Percentiles rank a stretch among this genome's conserved stretches.
phyloP scores from a whole-genome alignment of 1,140 invertebrate genomes.

The Conus ventricosus region DNA sequence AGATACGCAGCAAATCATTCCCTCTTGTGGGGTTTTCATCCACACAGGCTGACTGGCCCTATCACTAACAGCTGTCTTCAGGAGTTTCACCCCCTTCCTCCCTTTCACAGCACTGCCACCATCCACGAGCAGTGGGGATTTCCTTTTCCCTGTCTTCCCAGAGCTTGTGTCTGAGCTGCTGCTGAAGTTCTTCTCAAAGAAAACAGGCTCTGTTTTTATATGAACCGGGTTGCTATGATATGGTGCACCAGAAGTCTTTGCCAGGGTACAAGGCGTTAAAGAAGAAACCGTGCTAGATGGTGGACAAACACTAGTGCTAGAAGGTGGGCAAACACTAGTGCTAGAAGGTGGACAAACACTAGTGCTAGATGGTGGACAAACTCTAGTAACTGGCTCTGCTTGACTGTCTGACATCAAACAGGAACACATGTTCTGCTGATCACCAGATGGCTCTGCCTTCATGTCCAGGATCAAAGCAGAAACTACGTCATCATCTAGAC shows the following conservation, averaged over 20 bases:
- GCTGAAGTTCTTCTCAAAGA: neutral
- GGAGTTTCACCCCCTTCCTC: neutral
- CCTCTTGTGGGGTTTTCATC: neutral
- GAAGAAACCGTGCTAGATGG: neutral
- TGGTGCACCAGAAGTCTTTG: neutral
- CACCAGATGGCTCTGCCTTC: too few relatives aligned
- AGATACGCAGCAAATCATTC: neutral
- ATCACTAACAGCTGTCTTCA: neutral
- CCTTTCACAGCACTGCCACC: neutral
- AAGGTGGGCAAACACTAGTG: too few relatives aligned
- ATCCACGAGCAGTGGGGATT: neutral
- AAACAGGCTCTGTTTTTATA: neutral
- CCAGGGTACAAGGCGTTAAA: neutral
- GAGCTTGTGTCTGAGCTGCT: neutral
- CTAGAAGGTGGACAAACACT: too few relatives aligned
- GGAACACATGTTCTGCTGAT: too few relatives aligned
- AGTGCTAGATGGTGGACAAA: too few relatives aligned
- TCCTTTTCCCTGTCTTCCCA: neutral
- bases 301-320: neutral
- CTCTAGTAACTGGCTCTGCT: too few relatives aligned
- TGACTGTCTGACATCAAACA: too few relatives aligned
- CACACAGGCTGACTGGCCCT: neutral
- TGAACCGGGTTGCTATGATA: neutral
- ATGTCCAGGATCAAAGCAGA: neutral
- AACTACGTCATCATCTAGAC: neutral